Conservation (phyloP, 1,140 invertebrate genomes). For the Drosophila sulfurigaster region DNA sequence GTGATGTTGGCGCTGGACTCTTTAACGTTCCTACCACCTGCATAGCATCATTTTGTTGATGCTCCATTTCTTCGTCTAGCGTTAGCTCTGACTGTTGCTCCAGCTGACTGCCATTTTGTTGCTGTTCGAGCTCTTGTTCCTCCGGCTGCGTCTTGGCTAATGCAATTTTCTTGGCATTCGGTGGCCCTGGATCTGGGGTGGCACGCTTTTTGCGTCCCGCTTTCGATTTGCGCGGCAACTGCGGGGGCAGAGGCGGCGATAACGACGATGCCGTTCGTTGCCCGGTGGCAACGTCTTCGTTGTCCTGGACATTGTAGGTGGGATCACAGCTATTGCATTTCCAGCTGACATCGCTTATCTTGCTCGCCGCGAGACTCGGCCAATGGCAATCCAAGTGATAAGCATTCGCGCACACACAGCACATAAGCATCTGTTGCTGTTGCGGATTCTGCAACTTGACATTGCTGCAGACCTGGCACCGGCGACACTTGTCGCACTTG, state of each 20-base stretch:
- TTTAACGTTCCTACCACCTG: not conserved
- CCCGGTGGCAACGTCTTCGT: not conserved
- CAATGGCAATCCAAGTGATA: constrained; percentile 69
- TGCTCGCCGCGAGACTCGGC: constrained; percentile 38
- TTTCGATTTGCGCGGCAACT: constrained; percentile 43
- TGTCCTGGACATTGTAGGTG: not conserved
- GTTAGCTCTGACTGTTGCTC: too few species aligned
- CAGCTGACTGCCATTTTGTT: too few species aligned
- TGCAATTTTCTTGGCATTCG: constrained; percentile 16
- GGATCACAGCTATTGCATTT: constrained; percentile 61
- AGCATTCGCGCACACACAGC: constrained; percentile 49
- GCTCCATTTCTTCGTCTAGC: not conserved
- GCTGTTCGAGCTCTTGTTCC: too few species aligned
- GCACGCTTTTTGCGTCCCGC: constrained; percentile 62
- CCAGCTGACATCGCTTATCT: constrained; percentile 53
- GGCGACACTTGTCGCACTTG: constrained; percentile 66
- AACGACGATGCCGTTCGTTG: too few species aligned
- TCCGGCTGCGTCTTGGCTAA: not conserved
- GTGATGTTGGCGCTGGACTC: not conserved
- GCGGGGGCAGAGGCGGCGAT: not conserved
- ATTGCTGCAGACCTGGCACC: constrained; percentile 43
- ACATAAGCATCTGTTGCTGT: constrained; percentile 35
- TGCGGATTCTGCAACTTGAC: constrained; percentile 9
- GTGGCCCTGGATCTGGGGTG: constrained; percentile 37
- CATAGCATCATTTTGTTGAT: not conserved